Evolutionary conservation across 2,113 vertebrate genomes (phyloP).

Genomic region (Pygoscelis adeliae): DNA sequence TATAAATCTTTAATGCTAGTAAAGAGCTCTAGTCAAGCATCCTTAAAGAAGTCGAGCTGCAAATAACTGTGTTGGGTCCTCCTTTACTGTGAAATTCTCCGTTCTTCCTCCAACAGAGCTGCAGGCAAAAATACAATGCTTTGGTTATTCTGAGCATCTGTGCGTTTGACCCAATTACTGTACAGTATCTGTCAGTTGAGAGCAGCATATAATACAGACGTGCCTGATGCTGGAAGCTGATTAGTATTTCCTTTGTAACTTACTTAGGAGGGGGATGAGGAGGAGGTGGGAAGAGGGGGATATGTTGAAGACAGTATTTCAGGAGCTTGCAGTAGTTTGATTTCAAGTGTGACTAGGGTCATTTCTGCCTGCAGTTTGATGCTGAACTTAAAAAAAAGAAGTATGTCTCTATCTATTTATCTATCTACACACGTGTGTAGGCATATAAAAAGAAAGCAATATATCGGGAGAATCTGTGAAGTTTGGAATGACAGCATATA

Average conservation of each 20-base stretch:
- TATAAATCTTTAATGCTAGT: neutral
- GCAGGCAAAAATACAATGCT: neutral
- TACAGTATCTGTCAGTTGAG: neutral
- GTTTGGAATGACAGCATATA: neutral
- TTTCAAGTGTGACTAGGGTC: neutral
- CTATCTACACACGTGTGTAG: neutral
- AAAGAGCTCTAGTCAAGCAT: neutral
- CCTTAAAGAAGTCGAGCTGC: neutral
- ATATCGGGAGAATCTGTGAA: neutral
- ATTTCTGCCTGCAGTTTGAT: neutral
- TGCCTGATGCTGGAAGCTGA: conserved; percentile 21
- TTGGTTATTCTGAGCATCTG: conserved; percentile 21
- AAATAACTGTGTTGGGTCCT: neutral
- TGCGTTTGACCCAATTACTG: conserved; percentile 38
- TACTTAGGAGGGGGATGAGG: neutral
- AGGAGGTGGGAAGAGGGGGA: neutral
- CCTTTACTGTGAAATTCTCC: neutral
- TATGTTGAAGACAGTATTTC: neutral
- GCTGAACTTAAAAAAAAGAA: neutral
- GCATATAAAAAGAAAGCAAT: neutral
- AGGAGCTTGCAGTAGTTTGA: neutral
- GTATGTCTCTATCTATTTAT: neutral
- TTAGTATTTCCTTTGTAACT: conserved; percentile 10
- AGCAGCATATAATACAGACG: neutral
- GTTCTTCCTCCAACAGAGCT: neutral